Evolutionary conservation across 2,888 invertebrate species (phyloP).

Genomic region (Myopa testacea): DNA sequence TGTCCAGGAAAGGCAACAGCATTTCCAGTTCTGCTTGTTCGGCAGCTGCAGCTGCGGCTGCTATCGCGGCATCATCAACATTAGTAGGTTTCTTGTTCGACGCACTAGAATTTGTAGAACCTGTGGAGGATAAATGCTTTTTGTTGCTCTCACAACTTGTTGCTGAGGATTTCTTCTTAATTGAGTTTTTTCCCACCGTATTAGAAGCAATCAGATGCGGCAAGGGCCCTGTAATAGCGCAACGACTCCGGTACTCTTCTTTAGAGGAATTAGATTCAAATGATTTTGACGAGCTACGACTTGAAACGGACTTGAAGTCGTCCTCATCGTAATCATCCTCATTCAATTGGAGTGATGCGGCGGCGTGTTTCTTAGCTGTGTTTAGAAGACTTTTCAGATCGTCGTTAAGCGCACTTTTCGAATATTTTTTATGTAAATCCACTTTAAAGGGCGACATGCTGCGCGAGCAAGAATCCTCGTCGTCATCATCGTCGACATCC

Average conservation of each 20-base stretch:
- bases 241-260: constrained; percentile 25
- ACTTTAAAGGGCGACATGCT: constrained; percentile 67
- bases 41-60: constrained; percentile 57
- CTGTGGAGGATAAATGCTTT: constrained; percentile 44
- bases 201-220: constrained; percentile 20
- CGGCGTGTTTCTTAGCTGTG: constrained; percentile 57
- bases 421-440: constrained; percentile 68
- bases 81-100: constrained; percentile 3
- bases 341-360: constrained; percentile 35
- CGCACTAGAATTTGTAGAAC: constrained; percentile 32
- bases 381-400: constrained; percentile 63
- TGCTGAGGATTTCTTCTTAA: constrained; percentile 34
- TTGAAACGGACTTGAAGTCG: constrained; percentile 62
- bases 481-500: constrained; percentile 55
- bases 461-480: constrained; percentile 59
- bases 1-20: constrained; percentile 69
- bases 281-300: constrained; percentile 52
- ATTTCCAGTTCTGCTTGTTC: constrained; percentile 61
- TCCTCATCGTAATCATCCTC: constrained; percentile 57
- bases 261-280: constrained; percentile 44
- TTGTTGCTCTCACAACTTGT: constrained; percentile 49
- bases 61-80: constrained; percentile 41
- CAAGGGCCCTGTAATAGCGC: background rate
- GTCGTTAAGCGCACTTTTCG: constrained; percentile 67
- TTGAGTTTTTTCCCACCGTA: constrained; percentile 33